Conservation (phyloP, 2,113 vertebrate genomes). For the Rhodinocichla rosea region DNA sequence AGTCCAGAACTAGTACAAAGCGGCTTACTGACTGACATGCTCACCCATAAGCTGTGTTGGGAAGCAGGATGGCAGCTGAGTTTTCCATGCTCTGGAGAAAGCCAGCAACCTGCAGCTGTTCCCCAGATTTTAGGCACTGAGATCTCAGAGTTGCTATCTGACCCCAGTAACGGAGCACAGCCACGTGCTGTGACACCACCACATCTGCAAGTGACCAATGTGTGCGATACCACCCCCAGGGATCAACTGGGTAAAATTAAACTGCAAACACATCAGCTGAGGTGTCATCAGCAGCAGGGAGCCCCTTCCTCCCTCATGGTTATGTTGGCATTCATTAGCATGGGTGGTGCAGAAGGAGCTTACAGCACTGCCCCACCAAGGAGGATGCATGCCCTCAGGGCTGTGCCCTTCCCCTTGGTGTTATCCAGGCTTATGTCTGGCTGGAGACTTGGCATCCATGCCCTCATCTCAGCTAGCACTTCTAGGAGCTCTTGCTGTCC, state of each 20-base stretch:
- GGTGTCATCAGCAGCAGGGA: background rate
- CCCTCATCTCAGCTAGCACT: background rate
- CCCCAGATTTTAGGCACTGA: background rate
- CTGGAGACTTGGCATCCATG: background rate
- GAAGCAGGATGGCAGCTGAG: background rate
- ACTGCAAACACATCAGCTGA: background rate
- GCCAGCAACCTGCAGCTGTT: background rate
- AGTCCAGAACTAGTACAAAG: background rate
- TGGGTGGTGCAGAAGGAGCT: background rate
- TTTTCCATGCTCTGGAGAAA: background rate
- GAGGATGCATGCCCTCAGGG: accelerated
- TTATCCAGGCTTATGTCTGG: background rate
- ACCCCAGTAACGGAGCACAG: accelerated
- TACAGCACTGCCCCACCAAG: background rate
- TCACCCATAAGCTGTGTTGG: background rate
- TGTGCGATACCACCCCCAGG: background rate
- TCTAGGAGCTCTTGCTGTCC: background rate
- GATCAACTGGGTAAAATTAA: background rate
- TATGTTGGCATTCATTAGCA: background rate
- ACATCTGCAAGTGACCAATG: background rate
- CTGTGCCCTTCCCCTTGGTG: background rate
- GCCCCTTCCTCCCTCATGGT: background rate
- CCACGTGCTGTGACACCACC: background rate
- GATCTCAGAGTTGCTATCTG: background rate
- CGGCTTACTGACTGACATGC: background rate